These are phyloP conservation scores for Lepidurus arcticus DNA, from an alignment of 1,140 invertebrate genomes.

Conservation along the genomic window DNA sequence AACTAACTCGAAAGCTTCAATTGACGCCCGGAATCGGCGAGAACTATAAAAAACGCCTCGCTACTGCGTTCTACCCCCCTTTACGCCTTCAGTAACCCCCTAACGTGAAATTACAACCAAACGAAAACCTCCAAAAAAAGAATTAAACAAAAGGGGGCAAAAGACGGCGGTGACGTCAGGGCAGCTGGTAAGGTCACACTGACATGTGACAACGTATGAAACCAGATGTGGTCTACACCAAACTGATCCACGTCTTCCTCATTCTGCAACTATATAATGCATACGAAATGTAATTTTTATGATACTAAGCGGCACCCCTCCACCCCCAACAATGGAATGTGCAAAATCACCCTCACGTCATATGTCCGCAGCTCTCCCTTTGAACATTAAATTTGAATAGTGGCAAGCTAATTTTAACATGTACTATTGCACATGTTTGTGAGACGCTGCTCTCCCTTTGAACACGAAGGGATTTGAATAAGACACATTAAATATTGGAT, in stretches of 20 bases:
- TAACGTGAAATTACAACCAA: not conserved
- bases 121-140: not conserved
- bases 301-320: not conserved
- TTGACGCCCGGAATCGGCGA: not conserved
- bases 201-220: not conserved
- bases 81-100: not conserved
- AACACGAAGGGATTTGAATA: too few species aligned
- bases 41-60: not conserved
- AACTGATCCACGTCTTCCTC: not conserved
- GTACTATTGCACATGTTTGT: too few species aligned
- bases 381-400: too few species aligned
- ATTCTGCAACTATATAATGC: not conserved
- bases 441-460: too few species aligned
- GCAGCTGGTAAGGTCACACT: conserved; percentile 6
- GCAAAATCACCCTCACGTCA: too few species aligned
- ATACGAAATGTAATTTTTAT: not conserved
- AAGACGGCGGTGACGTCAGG: not conserved
- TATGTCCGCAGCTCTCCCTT: too few species aligned
- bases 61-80: not conserved
- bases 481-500: too few species aligned
- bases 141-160: not conserved
- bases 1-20: conserved; percentile 12
- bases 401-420: too few species aligned
- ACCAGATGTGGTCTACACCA: not conserved
- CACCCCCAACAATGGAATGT: too few species aligned